Evolutionary conservation across 1,140 invertebrate species (phyloP), one percentile per base, ranked within the genome.

Genomic region (Archegozetes longisetosus): DNA sequence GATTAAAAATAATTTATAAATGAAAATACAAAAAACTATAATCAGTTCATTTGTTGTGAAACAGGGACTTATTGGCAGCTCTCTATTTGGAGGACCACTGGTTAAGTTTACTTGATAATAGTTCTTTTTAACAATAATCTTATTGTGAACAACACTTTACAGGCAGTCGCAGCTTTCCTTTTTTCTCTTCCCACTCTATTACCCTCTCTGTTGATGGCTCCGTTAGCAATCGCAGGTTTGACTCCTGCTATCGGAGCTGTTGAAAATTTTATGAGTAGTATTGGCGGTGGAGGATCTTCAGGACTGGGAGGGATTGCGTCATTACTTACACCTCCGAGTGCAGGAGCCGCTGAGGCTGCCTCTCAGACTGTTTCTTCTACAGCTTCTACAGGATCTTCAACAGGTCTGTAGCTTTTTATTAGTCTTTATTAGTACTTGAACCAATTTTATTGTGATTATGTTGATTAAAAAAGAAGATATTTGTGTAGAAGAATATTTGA

Each of bases 81-180:
- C 55, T n/a, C 17, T 57, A 9, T 47, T 47, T 6, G 28, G 14
- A 9, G 32, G 28, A 17, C 28, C 32, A 47, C 50, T 52, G 4
- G 50, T 52, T n/a, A 52, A 52, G 50, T 52, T 52, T 28, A 52
- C 14, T 52, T 52, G 27, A 6, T 25, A 52, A 14, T 52, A 25
- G 20, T 6, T 25, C 50, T 52, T 9, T 52, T 28, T 52, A 52
- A 23, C n/a, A 28, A 52, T 6, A 52, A 6, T n/a, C 6, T 9
- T 52, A 52, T 25, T 28, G 14, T 52, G 4, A 52, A 6, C n/a
- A 23, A 6, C 6, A 6, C 4, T 28, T 52, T 6, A 40, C 50
- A 50, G 57, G 57, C 57, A 2, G 27, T 58, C 22, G 57, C 57
- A 27, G 26, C 57, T 17, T 58, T 58, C 26, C 27, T 58, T 17